Base-by-base conservation (phyloP, 2,888 invertebrate genomes). In the Habrosyne pyritoides region DNA sequence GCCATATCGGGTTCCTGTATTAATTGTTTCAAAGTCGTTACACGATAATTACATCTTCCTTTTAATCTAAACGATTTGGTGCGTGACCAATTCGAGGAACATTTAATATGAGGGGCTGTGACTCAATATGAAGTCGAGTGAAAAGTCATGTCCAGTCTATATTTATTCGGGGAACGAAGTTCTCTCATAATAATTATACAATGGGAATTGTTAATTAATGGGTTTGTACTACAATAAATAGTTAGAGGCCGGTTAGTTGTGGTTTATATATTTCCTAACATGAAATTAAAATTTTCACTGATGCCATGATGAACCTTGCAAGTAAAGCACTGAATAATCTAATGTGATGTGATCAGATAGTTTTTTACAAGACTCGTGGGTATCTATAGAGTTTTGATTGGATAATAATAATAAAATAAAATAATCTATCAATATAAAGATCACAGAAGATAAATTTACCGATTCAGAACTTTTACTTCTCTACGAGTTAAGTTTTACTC, bases 1-100 rank as follows among this genome's bases (percentile, higher is more conserved):
- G 75, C 81, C 77, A 67, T 79, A 77, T 72, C 63, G 56, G 70
- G 66, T 65, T 64, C 57, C 71, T 59, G 64, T 66, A 53, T 51
- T 52, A 53, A 63, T 55, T 47, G 53, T 52, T 58, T 46, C 52
- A 61, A 64, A 54, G 59, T 55, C 53, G 59, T 48, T 52, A 53
- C 24, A 18, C 47, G 21, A 36, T 47, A 47, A 48, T 28, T 49
- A 53, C n/a, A 36, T 33, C 14, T 52, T 51, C 48, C 26, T 50
- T 42, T 42, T 18, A 18, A 6, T n/a, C 42, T 18, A 42, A 42
- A 42, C 36, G 36, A 42, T 42, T 42, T 42, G 33, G 33, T 36
- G 42, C 42, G 36, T 42, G 36, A 42, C 36, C 7, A 42, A 42
- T 18, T 2, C n/a, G 7, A 14, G 18, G 18, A 18, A 8, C 42